These are phyloP conservation scores for Gymnosoma rotundatum DNA, from an alignment of 2,888 invertebrate genomes.

Conservation along the genomic window DNA sequence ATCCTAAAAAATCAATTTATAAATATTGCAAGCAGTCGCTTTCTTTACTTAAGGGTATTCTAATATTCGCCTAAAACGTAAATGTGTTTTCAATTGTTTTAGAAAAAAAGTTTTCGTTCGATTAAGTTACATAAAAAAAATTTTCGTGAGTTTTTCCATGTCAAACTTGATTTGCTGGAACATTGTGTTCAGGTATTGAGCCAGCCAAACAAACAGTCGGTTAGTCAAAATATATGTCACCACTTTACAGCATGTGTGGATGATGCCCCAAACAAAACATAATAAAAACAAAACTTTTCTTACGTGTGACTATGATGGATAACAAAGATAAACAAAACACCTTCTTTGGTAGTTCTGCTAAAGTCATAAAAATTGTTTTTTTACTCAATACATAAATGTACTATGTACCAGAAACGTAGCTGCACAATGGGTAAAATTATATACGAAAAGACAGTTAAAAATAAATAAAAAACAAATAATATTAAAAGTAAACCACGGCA, in stretches of 20 bases:
- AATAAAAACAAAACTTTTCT: slow-evolving; percentile 28
- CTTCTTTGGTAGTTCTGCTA: slow-evolving; percentile 15
- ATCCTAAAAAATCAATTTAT: too few relatives aligned
- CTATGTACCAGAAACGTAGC: not conserved
- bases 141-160: slow-evolving; percentile 19
- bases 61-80: slow-evolving; percentile 27
- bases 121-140: slow-evolving; percentile 22
- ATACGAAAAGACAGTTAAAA: not conserved
- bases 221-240: slow-evolving; percentile 39
- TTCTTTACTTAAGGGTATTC: slow-evolving; percentile 18
- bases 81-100: slow-evolving; percentile 35
- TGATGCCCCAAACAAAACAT: slow-evolving; percentile 32
- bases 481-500: too few relatives aligned
- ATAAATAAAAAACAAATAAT: too few relatives aligned
- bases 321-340: slow-evolving; percentile 37
- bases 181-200: slow-evolving; percentile 12
- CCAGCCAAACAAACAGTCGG: slow-evolving; percentile 3
- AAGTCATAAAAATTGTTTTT: slow-evolving; percentile 3
- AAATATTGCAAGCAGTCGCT: too few relatives aligned
- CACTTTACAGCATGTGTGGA: slow-evolving; percentile 43
- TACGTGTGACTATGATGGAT: slow-evolving; percentile 24
- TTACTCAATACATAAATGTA: slow-evolving; percentile 10
- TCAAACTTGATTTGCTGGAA: slow-evolving; percentile 39
- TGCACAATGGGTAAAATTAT: slow-evolving; percentile 20
- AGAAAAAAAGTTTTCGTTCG: slow-evolving; percentile 37